Evolutionary conservation across 2,113 vertebrate genomes (phyloP).

Genomic region (Thermophis baileyi): DNA sequence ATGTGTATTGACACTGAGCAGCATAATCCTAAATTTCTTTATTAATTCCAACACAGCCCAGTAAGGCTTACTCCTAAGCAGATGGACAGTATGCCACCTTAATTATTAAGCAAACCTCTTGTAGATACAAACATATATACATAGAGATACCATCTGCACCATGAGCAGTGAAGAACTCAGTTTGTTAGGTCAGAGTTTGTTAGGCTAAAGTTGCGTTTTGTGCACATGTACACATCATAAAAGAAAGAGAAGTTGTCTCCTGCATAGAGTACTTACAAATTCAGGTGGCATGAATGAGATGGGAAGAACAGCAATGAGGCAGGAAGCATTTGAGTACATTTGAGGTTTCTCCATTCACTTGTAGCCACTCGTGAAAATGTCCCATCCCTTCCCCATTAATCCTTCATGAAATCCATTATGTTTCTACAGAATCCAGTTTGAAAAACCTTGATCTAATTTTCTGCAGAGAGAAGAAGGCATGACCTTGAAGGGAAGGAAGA

Average conservation of each 20-base stretch:
- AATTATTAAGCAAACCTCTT: neutral
- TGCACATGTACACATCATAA: neutral
- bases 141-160: neutral
- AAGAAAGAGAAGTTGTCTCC: neutral
- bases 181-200: neutral
- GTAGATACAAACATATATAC: neutral
- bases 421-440: neutral
- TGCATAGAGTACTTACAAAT: neutral
- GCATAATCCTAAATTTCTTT: neutral
- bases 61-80: neutral
- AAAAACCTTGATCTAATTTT: neutral
- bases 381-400: neutral
- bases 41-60: neutral
- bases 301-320: neutral
- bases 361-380: neutral
- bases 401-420: neutral
- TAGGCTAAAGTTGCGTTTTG: neutral
- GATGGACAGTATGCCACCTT: neutral
- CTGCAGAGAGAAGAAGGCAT: neutral
- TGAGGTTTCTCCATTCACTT: neutral
- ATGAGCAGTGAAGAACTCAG: neutral
- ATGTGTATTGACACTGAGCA: neutral
- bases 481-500: neutral
- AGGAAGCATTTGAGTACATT: neutral
- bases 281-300: neutral